Percentiles rank a stretch among this genome's conserved stretches.
Evolutionary conservation across 1,140 invertebrate genomes (phyloP).

Genomic region (Sarcophaga peregrina): DNA sequence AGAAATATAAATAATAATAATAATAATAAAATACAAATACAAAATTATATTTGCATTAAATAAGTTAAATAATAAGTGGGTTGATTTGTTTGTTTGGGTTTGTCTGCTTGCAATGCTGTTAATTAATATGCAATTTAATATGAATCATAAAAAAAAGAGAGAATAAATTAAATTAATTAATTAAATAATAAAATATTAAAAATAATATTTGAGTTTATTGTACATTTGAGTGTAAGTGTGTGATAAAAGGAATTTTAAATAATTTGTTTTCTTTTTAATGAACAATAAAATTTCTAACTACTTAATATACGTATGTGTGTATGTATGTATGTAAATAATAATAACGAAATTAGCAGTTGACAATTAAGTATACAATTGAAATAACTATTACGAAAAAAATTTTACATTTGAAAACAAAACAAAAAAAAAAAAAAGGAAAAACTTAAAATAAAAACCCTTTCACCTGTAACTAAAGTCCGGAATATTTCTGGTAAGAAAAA

Average conservation of each 20-base stretch:
- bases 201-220: conserved; percentile 37
- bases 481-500: too few species aligned
- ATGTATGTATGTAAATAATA: not conserved
- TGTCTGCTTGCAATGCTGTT: not conserved
- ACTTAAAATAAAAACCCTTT: not conserved
- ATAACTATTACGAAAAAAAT: not conserved
- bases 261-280: not conserved
- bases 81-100: not conserved
- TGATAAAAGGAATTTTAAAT: not conserved
- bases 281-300: conserved; percentile 8
- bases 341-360: not conserved
- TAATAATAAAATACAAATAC: not conserved
- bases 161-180: not conserved
- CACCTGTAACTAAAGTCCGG: not conserved
- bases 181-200: too few species aligned
- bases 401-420: not conserved
- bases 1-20: not conserved
- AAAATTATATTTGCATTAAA: too few species aligned
- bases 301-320: not conserved
- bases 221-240: conserved; percentile 14
- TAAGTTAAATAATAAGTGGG: too few species aligned
- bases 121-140: too few species aligned
- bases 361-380: not conserved
- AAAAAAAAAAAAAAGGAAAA: not conserved
- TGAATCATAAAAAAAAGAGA: not conserved